Base-by-base conservation (phyloP, 2,888 invertebrate species). In the Zhuqinia jingwanae region DNA sequence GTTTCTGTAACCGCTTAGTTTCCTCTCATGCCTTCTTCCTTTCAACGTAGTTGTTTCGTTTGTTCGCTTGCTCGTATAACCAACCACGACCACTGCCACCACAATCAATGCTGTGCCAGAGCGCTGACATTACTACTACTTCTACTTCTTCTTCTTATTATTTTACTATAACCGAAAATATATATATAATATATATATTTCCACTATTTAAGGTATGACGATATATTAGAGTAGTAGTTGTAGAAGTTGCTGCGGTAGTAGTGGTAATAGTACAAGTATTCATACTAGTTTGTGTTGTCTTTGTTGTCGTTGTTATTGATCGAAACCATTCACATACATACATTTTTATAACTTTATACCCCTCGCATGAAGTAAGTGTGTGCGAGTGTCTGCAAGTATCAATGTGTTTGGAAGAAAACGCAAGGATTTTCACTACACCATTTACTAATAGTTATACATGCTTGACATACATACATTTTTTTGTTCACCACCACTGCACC, bases 281-380 rank as follows among this genome's bases (percentile, higher is more conserved):
- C 75, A 30, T 53, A 17, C 3, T 68, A 70, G 73, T 63, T 10
- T 56, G 75, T 75, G 25, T 73, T 85, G 79, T 85, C 85, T 80
- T 85, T 85, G 79, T 85, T 86, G 86, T 86, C 81, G 86, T 86
- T 60, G 53, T 70, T 86, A 86, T 86, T 86, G 86, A 86, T 86
- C 86, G 77, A 77, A 82, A 60, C 81, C 58, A 70, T 80, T 86
- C 86, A 68, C 81, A 77, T 80, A n/a, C n/a, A n/a, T n/a, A 76
- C 86, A 80, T 85, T 42, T 77, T 85, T 79, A 73, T 75, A 58
- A 78, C 84, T 84, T 84, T 84, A 53, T 79, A 56, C 27, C n/a
- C n/a, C n/a, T n/a, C 20, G 11, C 36, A 53, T 25, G 45, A 70
- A 22, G 68, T 17, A 42, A 25, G 22, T n/a, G 68, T 70, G 42